phyloP scores from a whole-genome alignment of 2,113 vertebrate genomes.

The Gallinago paraguaiae region DNA sequence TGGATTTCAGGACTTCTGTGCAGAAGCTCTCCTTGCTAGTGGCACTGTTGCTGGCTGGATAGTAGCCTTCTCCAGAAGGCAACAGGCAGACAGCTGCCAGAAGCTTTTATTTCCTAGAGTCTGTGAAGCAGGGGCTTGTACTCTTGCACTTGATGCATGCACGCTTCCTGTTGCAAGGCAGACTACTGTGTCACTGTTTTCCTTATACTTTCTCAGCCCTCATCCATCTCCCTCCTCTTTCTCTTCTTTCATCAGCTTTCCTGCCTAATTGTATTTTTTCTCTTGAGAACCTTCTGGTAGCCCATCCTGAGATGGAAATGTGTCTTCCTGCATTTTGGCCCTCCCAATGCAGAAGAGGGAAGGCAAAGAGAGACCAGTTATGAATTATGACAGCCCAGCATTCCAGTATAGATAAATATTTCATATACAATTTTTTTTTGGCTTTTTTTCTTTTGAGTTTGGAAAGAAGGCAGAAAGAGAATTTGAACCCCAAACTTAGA shows the following conservation, averaged over 20 bases:
- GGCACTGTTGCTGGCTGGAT: background rate
- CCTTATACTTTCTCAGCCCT: background rate
- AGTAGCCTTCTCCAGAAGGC: background rate
- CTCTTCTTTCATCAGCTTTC: background rate
- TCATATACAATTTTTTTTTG: background rate
- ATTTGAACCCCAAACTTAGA: background rate
- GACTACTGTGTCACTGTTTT: background rate
- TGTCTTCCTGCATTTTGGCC: background rate
- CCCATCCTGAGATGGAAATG: background rate
- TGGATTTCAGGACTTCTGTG: background rate
- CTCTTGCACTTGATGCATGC: background rate
- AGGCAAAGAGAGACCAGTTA: background rate
- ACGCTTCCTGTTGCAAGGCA: background rate
- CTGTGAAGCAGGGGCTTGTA: background rate
- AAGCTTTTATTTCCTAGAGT: background rate
- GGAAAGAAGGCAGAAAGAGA: background rate
- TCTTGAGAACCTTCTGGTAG: background rate
- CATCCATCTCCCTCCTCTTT: background rate
- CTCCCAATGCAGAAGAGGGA: background rate
- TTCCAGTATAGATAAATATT: background rate
- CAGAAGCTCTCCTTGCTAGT: background rate
- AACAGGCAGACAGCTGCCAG: background rate
- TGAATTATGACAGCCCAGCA: background rate
- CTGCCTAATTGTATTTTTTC: background rate
- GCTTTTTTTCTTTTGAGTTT: background rate